Base-by-base conservation (phyloP, 2,888 invertebrate species). In the Tupiocoris notatus region DNA sequence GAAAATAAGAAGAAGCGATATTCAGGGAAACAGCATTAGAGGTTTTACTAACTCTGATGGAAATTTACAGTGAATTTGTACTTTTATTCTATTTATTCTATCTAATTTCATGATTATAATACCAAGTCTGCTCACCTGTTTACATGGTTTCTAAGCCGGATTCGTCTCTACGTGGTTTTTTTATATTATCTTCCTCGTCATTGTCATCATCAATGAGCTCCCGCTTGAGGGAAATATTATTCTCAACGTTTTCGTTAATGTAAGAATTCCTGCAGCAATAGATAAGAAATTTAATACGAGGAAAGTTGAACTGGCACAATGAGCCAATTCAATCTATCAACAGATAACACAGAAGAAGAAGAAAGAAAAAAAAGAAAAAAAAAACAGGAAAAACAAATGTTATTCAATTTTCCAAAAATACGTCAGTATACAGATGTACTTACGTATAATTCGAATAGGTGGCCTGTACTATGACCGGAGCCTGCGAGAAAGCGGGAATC, bases 401-500 rank as follows among this genome's bases (percentile, higher is more conserved):
- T n/a, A n/a, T n/a, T n/a, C n/a, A n/a, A n/a, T n/a, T 65, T 18
- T 12, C 7, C n/a, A n/a, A n/a, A n/a, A n/a, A n/a, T n/a, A n/a
- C n/a, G n/a, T n/a, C n/a, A n/a, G n/a, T n/a, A n/a, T n/a, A 6
- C 9, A 67, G 24, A 18, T n/a, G 59, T 67, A 64, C 78, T 78
- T 54, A 79, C 79, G 77, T 68, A 70, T 75, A 79, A 77, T 78
- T 79, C 24, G 76, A 76, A 73, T 77, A 79, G 23, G 76, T 79
- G 21, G 79, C 76, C 73, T 79, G 79, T n/a, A 79, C 79, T 54
- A 79, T 79, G 54, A 79, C 79, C 25, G 79, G 79, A 17, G 79
- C 79, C 58, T 78, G 79, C 58, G 79, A 78, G 59, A 66, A 78
- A 16, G 75, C 63, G 21, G 79, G 78, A 24, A 63, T 56, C 12